A percentile compares a stretch with the other conserved stretches of the same genome.
Conservation (phyloP, 2,888 invertebrate species). For the Celastrina argiolus region DNA sequence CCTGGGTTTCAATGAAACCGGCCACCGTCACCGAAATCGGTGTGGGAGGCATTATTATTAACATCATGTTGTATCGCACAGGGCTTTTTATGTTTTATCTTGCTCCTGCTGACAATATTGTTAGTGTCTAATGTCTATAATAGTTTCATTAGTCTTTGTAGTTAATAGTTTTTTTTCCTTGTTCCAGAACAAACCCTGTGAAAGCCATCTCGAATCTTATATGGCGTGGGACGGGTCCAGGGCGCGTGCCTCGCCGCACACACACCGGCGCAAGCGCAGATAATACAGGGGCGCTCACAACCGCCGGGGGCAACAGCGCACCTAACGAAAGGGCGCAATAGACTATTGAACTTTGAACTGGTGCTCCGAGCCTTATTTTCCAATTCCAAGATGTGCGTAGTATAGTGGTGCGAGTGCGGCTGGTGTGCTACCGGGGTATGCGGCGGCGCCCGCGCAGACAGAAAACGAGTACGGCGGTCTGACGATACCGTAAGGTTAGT, state of each 20-base stretch:
- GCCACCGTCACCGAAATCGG: too few relatives aligned
- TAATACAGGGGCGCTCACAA: conserved; percentile 49
- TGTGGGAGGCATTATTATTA: too few relatives aligned
- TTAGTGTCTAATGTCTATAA: too few relatives aligned
- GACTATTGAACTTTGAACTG: conserved; percentile 37
- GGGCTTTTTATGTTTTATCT: too few relatives aligned
- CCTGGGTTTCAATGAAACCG: too few relatives aligned
- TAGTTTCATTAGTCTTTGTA: too few relatives aligned
- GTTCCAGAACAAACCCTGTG: conserved; percentile 62
- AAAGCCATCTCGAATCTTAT: conserved; percentile 60
- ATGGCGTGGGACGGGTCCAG: conserved; percentile 70
- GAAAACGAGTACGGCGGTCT: conserved; percentile 53
- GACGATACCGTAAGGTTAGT: conserved; percentile 71
- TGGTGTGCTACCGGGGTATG: conserved; percentile 58
- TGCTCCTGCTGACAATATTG: too few relatives aligned
- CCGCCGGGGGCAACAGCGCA: not conserved
- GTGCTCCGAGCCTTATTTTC: conserved; percentile 54
- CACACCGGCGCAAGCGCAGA: conserved; percentile 60
- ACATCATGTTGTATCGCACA: too few relatives aligned
- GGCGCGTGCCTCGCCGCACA: conserved; percentile 62
- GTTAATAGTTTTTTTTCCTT: conserved; percentile 35
- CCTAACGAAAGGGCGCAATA: conserved; percentile 24
- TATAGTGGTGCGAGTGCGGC: conserved; percentile 38
- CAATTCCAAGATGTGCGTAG: conserved; percentile 42
- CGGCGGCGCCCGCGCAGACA: conserved; percentile 53